Evolutionary conservation across 2,113 vertebrate genomes (phyloP).

Genomic region (Hypanus sabinus): DNA sequence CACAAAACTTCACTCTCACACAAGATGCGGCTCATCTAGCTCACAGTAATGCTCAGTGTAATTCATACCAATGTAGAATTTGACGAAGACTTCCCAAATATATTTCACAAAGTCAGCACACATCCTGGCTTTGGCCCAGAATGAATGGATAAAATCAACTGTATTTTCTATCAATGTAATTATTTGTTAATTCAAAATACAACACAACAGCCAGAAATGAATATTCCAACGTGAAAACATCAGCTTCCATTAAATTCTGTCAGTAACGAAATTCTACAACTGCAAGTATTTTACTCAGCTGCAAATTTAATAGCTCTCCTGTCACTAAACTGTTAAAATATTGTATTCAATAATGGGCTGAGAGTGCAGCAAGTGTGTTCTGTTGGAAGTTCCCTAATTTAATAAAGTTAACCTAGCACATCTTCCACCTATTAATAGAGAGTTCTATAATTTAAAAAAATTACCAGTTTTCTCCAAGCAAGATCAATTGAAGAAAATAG

Average conservation of each 20-base stretch:
- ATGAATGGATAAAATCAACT: background rate
- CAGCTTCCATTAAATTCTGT: background rate
- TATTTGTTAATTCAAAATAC: background rate
- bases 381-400: background rate
- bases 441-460: background rate
- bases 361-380: background rate
- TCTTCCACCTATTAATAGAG: background rate
- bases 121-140: background rate
- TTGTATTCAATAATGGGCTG: background rate
- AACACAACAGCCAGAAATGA: background rate
- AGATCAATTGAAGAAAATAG: background rate
- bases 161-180: slow-evolving; percentile 4
- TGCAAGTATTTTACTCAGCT: background rate
- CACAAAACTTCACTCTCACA: background rate
- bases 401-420: background rate
- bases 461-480: background rate
- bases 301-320: background rate
- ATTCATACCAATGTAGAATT: background rate
- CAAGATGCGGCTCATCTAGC: background rate
- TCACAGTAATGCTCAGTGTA: background rate
- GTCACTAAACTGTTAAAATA: background rate
- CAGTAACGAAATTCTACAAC: background rate
- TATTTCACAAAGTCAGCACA: background rate
- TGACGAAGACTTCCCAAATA: background rate
- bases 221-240: background rate